Percentiles rank a stretch among this genome's conserved stretches.
phyloP scores from a whole-genome alignment of 1,140 invertebrate genomes.

The Mactra quadrangularis region DNA sequence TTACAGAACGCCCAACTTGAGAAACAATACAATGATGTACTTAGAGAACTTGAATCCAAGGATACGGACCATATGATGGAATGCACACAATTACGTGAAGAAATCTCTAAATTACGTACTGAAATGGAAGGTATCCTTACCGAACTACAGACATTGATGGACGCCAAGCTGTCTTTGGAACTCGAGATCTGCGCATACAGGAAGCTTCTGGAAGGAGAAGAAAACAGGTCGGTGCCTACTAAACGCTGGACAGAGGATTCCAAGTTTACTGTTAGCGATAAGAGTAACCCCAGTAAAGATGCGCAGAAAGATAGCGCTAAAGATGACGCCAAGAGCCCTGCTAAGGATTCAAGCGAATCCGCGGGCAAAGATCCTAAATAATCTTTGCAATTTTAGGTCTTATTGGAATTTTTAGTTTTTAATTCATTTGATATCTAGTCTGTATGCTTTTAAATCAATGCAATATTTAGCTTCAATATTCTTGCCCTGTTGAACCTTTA shows the following conservation, averaged over 20 bases:
- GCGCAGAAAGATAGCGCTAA: conserved; percentile 6
- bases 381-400: background rate
- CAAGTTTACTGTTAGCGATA: background rate
- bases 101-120: conserved; percentile 68
- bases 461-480: too few species aligned
- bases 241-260: conserved; percentile 2
- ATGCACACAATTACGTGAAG: conserved; percentile 71
- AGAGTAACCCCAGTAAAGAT: conserved; percentile 14
- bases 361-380: conserved; percentile 18
- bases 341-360: background rate
- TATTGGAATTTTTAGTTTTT: too few species aligned
- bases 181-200: conserved; percentile 83
- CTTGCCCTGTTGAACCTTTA: too few species aligned
- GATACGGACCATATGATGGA: conserved; percentile 80
- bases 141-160: conserved; percentile 78
- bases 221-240: conserved; percentile 77
- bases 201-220: conserved; percentile 83
- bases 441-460: too few species aligned
- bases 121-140: conserved; percentile 76
- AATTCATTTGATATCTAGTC: too few species aligned
- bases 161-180: conserved; percentile 84
- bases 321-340: conserved; percentile 13
- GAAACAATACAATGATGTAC: conserved; percentile 83
- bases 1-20: conserved; percentile 84
- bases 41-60: conserved; percentile 83